Percentiles rank a stretch among this genome's conserved stretches.
Conservation (phyloP, 2,797 vertebrate species). For the Lagorchestes hirsutus region DNA sequence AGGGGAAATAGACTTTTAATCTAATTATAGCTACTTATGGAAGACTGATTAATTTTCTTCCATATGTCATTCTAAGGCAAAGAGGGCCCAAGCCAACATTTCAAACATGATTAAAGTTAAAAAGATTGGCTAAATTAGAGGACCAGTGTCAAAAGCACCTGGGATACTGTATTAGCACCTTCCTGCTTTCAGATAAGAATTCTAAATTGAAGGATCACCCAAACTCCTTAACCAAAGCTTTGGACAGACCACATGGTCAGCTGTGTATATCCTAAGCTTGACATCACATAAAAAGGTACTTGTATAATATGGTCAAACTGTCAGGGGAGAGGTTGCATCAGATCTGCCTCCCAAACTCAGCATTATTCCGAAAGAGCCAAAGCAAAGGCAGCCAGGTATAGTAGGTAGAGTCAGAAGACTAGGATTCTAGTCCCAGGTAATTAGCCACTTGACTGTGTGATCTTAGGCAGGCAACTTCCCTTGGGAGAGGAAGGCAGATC, state of each 20-base stretch:
- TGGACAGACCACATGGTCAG: neutral
- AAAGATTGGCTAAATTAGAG: neutral
- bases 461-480: neutral
- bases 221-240: neutral
- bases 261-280: neutral
- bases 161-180: neutral
- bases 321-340: neutral
- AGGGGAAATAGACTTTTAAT: neutral
- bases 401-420: neutral
- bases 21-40: accelerated
- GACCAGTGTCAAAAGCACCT: neutral
- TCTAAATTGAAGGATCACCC: neutral
- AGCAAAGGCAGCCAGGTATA: neutral
- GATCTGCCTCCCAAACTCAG: neutral
- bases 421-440: neutral
- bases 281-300: neutral
- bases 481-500: neutral
- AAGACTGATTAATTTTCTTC: neutral
- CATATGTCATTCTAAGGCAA: neutral
- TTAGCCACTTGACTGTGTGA: neutral
- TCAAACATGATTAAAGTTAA: neutral
- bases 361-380: neutral
- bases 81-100: neutral
- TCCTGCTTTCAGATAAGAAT: neutral
- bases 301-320: neutral